phyloP scores from a whole-genome alignment of 2,113 vertebrate species.

The Pelecanoides urinatrix region DNA sequence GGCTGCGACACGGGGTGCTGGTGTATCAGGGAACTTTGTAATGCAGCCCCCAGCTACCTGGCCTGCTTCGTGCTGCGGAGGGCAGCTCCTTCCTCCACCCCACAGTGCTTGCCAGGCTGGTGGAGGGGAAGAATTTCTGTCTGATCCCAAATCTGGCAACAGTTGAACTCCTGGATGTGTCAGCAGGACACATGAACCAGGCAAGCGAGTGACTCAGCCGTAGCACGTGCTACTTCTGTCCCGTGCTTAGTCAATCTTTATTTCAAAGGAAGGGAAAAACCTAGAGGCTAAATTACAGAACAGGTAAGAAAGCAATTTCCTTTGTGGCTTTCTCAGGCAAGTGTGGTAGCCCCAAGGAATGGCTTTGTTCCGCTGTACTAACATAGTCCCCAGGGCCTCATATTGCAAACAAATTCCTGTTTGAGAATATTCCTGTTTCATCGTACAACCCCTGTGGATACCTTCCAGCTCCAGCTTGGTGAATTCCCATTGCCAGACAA shows the following conservation, averaged over 20 bases:
- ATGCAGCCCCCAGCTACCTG: not conserved
- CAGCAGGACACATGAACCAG: not conserved
- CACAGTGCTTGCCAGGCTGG: not conserved
- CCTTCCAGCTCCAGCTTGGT: not conserved
- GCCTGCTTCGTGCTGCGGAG: not conserved
- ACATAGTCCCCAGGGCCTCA: not conserved
- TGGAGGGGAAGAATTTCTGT: not conserved
- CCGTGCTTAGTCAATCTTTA: not conserved
- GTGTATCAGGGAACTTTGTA: not conserved
- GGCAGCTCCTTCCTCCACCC: not conserved
- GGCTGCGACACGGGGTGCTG: not conserved
- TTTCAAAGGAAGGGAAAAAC: not conserved
- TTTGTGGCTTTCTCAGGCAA: not conserved
- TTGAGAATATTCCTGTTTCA: not conserved
- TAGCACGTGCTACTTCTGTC: not conserved
- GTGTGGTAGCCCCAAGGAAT: not conserved
- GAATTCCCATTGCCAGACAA: not conserved
- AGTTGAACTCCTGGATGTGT: not conserved
- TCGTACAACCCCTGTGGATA: not conserved
- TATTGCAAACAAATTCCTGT: not conserved
- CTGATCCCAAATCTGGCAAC: not conserved
- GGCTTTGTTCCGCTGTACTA: not conserved
- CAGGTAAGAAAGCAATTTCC: not conserved
- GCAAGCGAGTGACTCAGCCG: fast-evolving
- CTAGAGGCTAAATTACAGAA: not conserved